Conservation (phyloP, 2,888 invertebrate species). For the Drosophila paranaensis region DNA sequence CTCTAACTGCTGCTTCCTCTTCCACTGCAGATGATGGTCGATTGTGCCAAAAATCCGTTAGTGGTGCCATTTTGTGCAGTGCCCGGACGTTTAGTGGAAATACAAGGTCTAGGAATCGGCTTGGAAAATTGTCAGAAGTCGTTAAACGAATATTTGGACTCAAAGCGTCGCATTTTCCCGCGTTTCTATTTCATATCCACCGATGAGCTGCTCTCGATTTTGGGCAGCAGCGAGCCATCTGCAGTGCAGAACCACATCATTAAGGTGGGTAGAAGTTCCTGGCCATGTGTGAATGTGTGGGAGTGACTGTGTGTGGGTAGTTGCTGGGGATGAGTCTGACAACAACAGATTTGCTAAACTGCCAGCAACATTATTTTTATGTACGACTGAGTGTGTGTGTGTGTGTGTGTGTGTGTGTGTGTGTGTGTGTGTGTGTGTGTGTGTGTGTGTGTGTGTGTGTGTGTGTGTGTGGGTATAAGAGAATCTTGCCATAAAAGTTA, state of each 20-base stretch:
- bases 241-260: slow-evolving; percentile 97
- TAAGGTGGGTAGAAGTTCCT: slow-evolving; percentile 87
- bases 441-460: slow-evolving; percentile 11
- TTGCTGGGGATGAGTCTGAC: slow-evolving; percentile 50
- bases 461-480: slow-evolving; percentile 30
- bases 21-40: slow-evolving; percentile 90
- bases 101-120: slow-evolving; percentile 89
- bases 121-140: slow-evolving; percentile 96
- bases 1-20: slow-evolving; percentile 55
- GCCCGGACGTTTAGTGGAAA: slow-evolving; percentile 90
- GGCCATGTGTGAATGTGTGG: slow-evolving; percentile 19
- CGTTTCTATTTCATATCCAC: slow-evolving; percentile 97
- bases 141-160: slow-evolving; percentile 94
- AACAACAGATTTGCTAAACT: slow-evolving; percentile 81
- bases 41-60: slow-evolving; percentile 91
- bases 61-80: slow-evolving; percentile 92
- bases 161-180: slow-evolving; percentile 94
- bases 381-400: slow-evolving; percentile 43
- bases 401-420: slow-evolving; percentile 16
- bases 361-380: slow-evolving; percentile 79
- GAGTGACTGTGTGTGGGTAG: slow-evolving; percentile 21
- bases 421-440: slow-evolving; percentile 14
- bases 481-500: slow-evolving; percentile 78
- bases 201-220: slow-evolving; percentile 94
- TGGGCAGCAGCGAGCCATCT: slow-evolving; percentile 93